Evolutionary conservation across 2,888 invertebrate species (phyloP), one percentile per base, ranked within the genome.

Genomic region (Platerodrilus igneus): DNA sequence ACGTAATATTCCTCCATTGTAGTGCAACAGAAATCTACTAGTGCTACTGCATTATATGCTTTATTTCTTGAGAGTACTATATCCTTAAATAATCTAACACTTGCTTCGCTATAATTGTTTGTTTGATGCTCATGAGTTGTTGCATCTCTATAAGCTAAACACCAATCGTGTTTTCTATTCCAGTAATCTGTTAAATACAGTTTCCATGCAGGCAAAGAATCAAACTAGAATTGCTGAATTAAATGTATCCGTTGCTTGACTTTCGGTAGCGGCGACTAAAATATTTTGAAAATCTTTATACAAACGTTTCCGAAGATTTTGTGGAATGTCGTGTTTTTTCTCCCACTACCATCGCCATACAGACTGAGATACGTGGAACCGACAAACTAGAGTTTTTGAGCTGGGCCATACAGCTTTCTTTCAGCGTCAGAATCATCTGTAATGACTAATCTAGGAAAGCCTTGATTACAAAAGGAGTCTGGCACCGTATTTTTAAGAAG

Each of bases 401-500:
- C 26, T 9, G 2, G 47, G 44, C 22, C 38, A 47, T 25, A 42
- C 39, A 27, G 17, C 2, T 28, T 26, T 25, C 36, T 38, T 33
- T 47, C 43, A 3, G 47, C 43, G 3, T 30, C 32, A 21, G 41
- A 41, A 9, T 47, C 37, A 16, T 45, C 41, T 15, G 47, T 35
- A 2, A 47, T 34, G 8, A 45, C 22, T 3, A 47, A 8, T 22
- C 15, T 38, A 16, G 44, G 44, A 21, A 26, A 38, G 27, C 36
- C 21, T 13, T 34, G 1, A 10, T 32, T 35, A 38, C 28, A 4
- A 15, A 47, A 46, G 3, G 30, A n/a, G n/a, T n/a, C n/a, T n/a
- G n/a, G n/a, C n/a, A n/a, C n/a, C n/a, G n/a, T n/a, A n/a, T n/a
- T n/a, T n/a, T n/a, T n/a, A n/a, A n/a, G n/a, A n/a, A n/a, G n/a